A percentile compares a stretch with the other conserved stretches of the same genome.
phyloP scores from a whole-genome alignment of 2,888 invertebrate species.

The Orthosia incerta region DNA sequence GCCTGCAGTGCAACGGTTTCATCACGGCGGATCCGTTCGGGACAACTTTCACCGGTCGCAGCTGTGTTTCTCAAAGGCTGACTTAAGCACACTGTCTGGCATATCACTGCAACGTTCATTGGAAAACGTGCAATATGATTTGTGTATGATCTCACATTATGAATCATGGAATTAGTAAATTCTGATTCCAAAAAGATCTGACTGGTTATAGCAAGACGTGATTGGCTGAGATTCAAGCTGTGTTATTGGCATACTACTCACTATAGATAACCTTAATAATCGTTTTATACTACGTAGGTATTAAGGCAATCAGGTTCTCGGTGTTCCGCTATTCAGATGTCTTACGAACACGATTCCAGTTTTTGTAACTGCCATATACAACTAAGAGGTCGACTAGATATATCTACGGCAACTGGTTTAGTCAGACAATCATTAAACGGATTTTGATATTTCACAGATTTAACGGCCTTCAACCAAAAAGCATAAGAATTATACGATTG shows the following conservation, averaged over 20 bases:
- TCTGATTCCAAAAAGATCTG: no score
- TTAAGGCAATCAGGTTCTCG: conserved; percentile 20
- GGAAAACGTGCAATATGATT: background rate
- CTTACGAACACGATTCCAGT: conserved; percentile 22
- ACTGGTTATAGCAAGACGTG: background rate
- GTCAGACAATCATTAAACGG: conserved; percentile 5
- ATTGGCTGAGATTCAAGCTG: background rate
- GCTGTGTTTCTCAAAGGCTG: conserved; percentile 3
- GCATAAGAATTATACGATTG: conserved; percentile 4
- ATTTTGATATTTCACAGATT: background rate
- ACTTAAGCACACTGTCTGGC: background rate
- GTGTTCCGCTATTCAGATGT: conserved; percentile 27
- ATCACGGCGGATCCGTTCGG: conserved; percentile 4
- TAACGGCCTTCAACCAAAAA: background rate
- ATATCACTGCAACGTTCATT: background rate
- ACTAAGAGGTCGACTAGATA: background rate
- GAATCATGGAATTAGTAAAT: conserved; percentile 11
- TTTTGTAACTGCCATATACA: conserved; percentile 5
- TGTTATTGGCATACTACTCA: background rate
- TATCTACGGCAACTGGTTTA: conserved; percentile 31
- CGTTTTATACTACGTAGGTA: no score
- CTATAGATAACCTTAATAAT: background rate
- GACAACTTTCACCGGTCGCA: conserved; percentile 39
- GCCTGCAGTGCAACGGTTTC: conserved; percentile 14
- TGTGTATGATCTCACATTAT: conserved; percentile 15